These are phyloP conservation scores for Tonatia bakeri DNA, from an alignment of 2,113 vertebrate genomes.

Conservation along the genomic window DNA sequence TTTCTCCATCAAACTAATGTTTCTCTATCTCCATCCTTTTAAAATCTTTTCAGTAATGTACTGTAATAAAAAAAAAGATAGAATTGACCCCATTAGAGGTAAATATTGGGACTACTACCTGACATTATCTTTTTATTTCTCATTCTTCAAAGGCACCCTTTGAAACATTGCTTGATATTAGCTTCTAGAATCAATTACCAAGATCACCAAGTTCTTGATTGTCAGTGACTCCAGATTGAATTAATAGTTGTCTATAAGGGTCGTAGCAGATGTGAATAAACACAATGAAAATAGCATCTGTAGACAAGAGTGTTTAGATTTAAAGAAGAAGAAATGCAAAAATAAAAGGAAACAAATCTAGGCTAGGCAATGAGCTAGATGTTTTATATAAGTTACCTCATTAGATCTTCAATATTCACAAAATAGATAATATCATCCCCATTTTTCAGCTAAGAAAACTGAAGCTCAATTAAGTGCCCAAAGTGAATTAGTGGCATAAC, in stretches of 20 bases:
- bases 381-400: not conserved
- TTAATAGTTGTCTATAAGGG: not conserved
- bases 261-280: not conserved
- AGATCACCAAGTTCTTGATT: not conserved
- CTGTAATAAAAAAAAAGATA: not conserved
- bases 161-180: conserved; percentile 29
- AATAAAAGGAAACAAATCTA: not conserved
- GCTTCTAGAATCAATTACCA: not conserved
- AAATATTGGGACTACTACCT: not conserved
- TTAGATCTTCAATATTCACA: conserved; percentile 6
- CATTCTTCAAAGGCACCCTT: not conserved
- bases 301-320: not conserved
- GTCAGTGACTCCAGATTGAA: not conserved
- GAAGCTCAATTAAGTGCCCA: not conserved
- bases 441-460: not conserved
- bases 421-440: not conserved
- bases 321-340: not conserved
- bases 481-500: not conserved
- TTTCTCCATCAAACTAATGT: conserved; percentile 11
- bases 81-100: not conserved
- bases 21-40: not conserved
- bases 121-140: not conserved
- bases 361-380: not conserved
- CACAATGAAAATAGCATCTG: not conserved
- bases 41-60: not conserved